Evolutionary conservation across 2,888 invertebrate genomes (phyloP), one percentile per base, ranked within the genome.

Genomic region (Coelogynopora nodosa): DNA sequence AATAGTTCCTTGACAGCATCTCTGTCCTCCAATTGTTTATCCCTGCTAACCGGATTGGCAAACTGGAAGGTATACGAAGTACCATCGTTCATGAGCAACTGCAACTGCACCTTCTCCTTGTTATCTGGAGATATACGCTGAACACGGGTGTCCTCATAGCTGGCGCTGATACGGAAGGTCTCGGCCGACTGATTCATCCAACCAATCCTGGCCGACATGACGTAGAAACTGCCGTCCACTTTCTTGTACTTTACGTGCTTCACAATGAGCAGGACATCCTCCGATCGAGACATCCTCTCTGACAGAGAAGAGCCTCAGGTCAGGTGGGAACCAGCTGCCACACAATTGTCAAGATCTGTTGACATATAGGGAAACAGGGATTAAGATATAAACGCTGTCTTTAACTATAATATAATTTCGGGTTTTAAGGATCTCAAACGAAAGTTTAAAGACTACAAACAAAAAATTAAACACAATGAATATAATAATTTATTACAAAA

Each of bases 1-100:
- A 99, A 93, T 88, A 96, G 93, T 90, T 96, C 95, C 92, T 98
- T 99, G 0, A 98, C 96, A 90, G 95, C 94, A 92, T 98, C 97
- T 85, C 99, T 93, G 91, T 98, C 98, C 87, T 95, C 94, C 13
- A 96, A 94, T 92, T 97, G 97, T 1, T 94, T 94, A 31, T 94
- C 94, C 10, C 94, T 93, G 0, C 97, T 97, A 84, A 94, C 94
- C 0, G 96, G 94, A 92, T 97, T 96, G 83, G 95, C 95, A 92
- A 99, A 99, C 91, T 98, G 98, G 93, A 99, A 99, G 18, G 98
- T 98, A 0, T 97, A 96, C 83, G 96, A 96, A 84, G 95, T 94
- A 28, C 96, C 96, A 93, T 96, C 96, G 89, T 98, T 96, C 88
- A 99, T 93, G 27, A 97, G 96, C 27, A 98, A 95, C 93, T 99